Evolutionary conservation across 2,113 vertebrate species (phyloP).

Genomic region (Hyaena hyaena): DNA sequence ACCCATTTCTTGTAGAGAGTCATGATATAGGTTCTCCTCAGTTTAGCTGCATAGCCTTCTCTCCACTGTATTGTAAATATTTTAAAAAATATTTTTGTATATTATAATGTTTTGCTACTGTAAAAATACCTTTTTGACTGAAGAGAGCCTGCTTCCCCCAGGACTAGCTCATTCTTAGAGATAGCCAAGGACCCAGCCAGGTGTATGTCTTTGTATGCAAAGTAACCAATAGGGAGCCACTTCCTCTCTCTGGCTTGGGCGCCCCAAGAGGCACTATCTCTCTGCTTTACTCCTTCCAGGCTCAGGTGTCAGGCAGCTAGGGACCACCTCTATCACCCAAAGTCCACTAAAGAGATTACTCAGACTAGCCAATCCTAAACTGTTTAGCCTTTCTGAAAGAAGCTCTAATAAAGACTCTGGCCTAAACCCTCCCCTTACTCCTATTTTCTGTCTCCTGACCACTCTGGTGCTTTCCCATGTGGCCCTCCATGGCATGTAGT

Average conservation of each 20-base stretch:
- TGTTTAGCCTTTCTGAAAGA: background rate
- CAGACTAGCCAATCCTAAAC: background rate
- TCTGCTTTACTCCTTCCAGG: background rate
- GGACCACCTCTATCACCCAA: too few species aligned
- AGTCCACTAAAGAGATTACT: background rate
- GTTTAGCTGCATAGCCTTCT: background rate
- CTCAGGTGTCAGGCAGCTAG: background rate
- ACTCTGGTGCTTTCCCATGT: background rate
- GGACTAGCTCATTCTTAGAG: background rate
- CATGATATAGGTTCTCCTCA: background rate
- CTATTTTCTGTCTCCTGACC: background rate
- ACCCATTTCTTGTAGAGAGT: background rate
- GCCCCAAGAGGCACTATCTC: background rate
- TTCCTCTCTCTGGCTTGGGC: accelerated
- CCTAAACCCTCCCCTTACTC: background rate
- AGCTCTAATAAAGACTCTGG: background rate
- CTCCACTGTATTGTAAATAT: background rate
- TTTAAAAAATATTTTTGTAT: background rate
- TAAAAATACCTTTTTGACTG: background rate
- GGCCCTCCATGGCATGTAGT: background rate
- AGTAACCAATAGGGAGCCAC: background rate
- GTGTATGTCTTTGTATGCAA: background rate
- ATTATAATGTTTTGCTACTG: background rate
- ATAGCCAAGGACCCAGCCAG: background rate
- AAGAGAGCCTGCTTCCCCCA: background rate